Evolutionary conservation across 2,113 vertebrate species (phyloP).

Genomic region (Alosa alosa): DNA sequence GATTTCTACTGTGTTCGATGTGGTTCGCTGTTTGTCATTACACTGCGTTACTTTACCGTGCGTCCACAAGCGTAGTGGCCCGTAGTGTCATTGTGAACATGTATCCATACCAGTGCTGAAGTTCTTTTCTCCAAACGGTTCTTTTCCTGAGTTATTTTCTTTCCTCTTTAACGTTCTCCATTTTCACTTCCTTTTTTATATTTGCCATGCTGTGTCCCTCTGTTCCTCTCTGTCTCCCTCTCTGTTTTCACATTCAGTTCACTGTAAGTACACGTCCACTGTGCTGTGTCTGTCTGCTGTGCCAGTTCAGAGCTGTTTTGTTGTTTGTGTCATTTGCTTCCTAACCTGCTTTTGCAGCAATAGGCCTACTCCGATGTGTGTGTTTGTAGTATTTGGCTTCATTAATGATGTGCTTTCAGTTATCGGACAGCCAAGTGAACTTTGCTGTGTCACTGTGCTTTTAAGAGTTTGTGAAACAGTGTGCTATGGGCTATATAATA

Average conservation of each 20-base stretch:
- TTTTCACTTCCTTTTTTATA: slow-evolving; percentile 30
- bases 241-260: slow-evolving; percentile 63
- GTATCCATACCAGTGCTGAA: neutral
- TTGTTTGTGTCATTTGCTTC: slow-evolving; percentile 8
- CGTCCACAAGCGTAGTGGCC: neutral
- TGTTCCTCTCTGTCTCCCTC: slow-evolving; percentile 23
- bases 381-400: neutral
- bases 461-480: neutral
- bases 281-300: neutral
- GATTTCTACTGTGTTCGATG: neutral
- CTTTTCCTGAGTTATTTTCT: neutral
- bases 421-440: neutral
- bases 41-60: neutral
- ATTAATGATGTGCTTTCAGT: neutral
- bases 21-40: neutral
- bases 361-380: neutral
- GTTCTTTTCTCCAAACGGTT: neutral
- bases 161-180: slow-evolving; percentile 1
- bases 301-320: neutral
- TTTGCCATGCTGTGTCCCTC: slow-evolving; percentile 51
- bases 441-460: neutral
- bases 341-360: neutral
- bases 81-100: neutral
- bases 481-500: neutral
- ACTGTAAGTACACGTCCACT: slow-evolving; percentile 66